These are phyloP conservation scores for Athalia cordata DNA, from an alignment of 2,888 invertebrate genomes.

Conservation along the genomic window DNA sequence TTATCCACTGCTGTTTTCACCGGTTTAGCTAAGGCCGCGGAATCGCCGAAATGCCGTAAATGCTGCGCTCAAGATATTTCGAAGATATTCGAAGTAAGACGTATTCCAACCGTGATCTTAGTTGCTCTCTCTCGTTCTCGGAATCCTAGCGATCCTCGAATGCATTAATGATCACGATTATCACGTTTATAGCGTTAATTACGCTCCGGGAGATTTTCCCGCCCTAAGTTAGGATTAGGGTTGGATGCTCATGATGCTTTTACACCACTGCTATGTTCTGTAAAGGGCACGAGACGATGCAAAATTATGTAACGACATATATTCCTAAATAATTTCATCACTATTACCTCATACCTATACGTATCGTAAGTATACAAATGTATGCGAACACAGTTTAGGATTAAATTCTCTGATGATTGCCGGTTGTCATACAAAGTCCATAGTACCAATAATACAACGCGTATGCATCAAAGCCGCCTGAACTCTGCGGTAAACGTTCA, in stretches of 20 bases:
- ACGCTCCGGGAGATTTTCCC: conserved; percentile 23
- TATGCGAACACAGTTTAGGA: too few relatives aligned
- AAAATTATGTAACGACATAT: too few relatives aligned
- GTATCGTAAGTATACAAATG: too few relatives aligned
- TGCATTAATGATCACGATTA: conserved; percentile 33
- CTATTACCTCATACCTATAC: too few relatives aligned
- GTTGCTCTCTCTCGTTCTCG: background rate
- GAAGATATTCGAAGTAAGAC: background rate
- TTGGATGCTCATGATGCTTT: background rate
- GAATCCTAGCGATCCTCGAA: conserved; percentile 46
- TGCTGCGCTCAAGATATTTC: conserved; percentile 47
- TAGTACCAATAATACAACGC: too few relatives aligned
- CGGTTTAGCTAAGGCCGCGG: conserved; percentile 43
- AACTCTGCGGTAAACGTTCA: conserved; percentile 49
- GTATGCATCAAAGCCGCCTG: too few relatives aligned
- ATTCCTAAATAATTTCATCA: too few relatives aligned
- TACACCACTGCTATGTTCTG: too few relatives aligned
- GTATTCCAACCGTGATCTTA: too few relatives aligned
- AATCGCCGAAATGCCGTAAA: conserved; percentile 65
- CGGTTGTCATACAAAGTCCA: too few relatives aligned
- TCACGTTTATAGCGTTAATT: conserved; percentile 31
- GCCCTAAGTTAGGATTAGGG: background rate
- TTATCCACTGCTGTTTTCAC: conserved; percentile 43
- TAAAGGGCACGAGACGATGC: too few relatives aligned
- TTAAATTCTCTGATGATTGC: too few relatives aligned